Evolutionary conservation across 2,888 invertebrate species (phyloP).

Genomic region (Cephalotes varians): DNA sequence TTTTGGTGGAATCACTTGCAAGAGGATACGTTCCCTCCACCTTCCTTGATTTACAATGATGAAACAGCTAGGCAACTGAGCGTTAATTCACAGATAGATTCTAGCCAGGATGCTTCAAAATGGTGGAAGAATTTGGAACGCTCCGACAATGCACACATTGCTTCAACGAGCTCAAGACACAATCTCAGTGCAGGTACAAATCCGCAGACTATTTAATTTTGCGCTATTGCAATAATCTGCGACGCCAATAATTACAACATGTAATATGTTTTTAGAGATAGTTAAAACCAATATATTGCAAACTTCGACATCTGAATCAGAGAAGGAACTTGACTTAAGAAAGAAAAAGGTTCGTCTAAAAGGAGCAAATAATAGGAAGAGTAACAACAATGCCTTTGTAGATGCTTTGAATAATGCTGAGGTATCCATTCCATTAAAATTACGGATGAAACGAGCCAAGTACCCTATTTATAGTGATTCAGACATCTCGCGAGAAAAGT

Average conservation of each 20-base stretch:
- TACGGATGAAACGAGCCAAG: neutral
- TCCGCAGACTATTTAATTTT: neutral
- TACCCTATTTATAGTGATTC: neutral
- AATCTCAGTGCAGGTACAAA: conserved; percentile 16
- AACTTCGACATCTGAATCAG: conserved; percentile 61
- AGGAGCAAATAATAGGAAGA: conserved; percentile 22
- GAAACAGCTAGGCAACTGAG: conserved; percentile 57
- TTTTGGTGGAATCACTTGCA: conserved; percentile 69
- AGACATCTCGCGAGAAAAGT: neutral
- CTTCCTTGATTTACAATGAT: conserved; percentile 35
- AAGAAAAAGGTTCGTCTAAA: conserved; percentile 52
- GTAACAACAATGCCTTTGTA: conserved; percentile 62
- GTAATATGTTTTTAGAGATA: neutral
- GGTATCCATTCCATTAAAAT: neutral
- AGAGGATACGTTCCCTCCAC: conserved; percentile 49
- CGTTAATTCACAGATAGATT: conserved; percentile 47
- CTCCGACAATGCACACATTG: neutral
- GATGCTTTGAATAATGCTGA: conserved; percentile 51
- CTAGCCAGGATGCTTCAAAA: neutral
- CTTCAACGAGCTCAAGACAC: neutral
- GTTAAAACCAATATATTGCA: neutral
- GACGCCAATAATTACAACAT: no score
- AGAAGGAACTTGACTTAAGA: conserved; percentile 41
- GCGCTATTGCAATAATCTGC: no score
- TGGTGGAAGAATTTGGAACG: conserved; percentile 74